Percentiles rank a stretch among this genome's conserved stretches.
Evolutionary conservation across 2,113 vertebrate species (phyloP).

Genomic region (Leiothrix lutea): DNA sequence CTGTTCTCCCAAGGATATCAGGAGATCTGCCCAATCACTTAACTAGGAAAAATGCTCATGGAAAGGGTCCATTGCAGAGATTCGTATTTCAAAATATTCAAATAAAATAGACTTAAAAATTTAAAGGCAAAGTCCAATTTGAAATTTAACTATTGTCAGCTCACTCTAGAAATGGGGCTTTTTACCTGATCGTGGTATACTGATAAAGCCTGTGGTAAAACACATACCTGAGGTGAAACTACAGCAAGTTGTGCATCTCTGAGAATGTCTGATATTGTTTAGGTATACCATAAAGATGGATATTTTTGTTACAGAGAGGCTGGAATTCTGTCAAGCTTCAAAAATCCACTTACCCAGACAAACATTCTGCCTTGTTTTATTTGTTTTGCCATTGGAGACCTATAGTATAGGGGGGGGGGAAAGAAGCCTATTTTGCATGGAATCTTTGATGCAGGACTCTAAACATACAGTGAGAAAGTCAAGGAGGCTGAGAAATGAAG

Average conservation of each 20-base stretch:
- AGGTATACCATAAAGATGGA: not conserved
- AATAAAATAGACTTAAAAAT: not conserved
- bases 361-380: not conserved
- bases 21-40: not conserved
- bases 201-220: not conserved
- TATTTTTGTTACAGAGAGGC: not conserved
- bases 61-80: not conserved
- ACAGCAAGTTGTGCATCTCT: not conserved
- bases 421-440: not conserved
- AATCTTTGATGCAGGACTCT: not conserved
- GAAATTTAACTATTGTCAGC: not conserved
- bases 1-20: not conserved
- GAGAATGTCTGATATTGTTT: not conserved
- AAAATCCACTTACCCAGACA: not conserved
- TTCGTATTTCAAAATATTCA: not conserved
- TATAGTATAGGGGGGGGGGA: accelerated
- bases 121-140: not conserved
- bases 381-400: not conserved
- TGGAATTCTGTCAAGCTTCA: not conserved
- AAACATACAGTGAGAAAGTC: not conserved
- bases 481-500: not conserved
- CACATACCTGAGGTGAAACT: not conserved
- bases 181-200: not conserved
- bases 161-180: not conserved
- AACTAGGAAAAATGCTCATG: not conserved